phyloP scores from a whole-genome alignment of 2,888 invertebrate genomes.

The Dascillus cervinus region DNA sequence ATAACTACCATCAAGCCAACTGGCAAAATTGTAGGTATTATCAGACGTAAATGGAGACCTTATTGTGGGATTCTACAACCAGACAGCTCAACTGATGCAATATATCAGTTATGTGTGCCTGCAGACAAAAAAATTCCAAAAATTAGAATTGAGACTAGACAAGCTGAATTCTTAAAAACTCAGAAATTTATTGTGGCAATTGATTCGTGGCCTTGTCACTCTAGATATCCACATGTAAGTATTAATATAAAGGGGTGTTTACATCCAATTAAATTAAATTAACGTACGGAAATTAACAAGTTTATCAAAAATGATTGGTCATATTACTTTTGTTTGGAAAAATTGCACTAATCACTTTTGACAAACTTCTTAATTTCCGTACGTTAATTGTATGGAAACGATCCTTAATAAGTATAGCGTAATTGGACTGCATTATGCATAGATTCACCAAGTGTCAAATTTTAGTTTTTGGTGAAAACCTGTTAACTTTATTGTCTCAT shows the following conservation, averaged over 20 bases:
- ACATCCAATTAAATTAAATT: no score
- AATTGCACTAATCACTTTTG: no score
- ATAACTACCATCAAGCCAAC: slow-evolving; percentile 49
- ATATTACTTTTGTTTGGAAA: no score
- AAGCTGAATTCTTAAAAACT: slow-evolving; percentile 68
- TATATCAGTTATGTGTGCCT: slow-evolving; percentile 85
- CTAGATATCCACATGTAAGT: slow-evolving; percentile 74
- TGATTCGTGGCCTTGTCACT: slow-evolving; percentile 92
- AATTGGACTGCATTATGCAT: no score
- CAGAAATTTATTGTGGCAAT: slow-evolving; percentile 93
- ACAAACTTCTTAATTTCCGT: no score
- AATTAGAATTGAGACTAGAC: slow-evolving; percentile 91
- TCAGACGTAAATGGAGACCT: slow-evolving; percentile 93
- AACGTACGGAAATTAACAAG: no score
- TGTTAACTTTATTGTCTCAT: no score
- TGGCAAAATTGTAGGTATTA: slow-evolving; percentile 85
- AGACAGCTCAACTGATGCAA: slow-evolving; percentile 49
- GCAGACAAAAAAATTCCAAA: slow-evolving; percentile 91
- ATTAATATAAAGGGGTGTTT: not conserved
- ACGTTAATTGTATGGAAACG: no score
- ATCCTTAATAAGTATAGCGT: no score
- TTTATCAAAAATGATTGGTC: no score
- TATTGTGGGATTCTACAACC: slow-evolving; percentile 93
- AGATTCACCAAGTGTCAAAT: no score
- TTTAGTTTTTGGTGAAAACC: no score